A percentile compares a stretch with the other conserved stretches of the same genome.
Conservation (phyloP, 1,140 invertebrate genomes). For the Pantala flavescens region DNA sequence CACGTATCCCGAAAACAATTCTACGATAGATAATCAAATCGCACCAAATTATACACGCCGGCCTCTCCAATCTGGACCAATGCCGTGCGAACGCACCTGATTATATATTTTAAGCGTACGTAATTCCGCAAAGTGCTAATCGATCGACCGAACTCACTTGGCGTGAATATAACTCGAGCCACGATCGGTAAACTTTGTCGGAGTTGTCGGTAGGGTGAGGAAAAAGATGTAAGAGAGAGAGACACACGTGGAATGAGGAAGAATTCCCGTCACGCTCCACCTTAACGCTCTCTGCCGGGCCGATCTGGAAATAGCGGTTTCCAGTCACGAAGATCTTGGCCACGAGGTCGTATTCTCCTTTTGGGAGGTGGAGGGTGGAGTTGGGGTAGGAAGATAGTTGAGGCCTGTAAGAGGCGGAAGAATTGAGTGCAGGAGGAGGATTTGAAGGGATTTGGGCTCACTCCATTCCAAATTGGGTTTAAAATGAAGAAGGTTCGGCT, state of each 20-base stretch:
- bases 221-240: background rate
- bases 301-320: constrained; percentile 4
- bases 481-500: constrained; percentile 5
- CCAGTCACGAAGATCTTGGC: background rate
- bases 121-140: too few species aligned
- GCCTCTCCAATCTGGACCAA: too few species aligned
- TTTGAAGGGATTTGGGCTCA: constrained; percentile 1
- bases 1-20: too few species aligned
- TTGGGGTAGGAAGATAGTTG: background rate
- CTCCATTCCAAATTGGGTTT: constrained; percentile 9
- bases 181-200: too few species aligned
- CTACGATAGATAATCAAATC: too few species aligned
- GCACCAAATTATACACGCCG: too few species aligned
- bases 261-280: background rate
- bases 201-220: background rate
- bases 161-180: too few species aligned
- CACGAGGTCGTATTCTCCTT: background rate
- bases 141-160: too few species aligned
- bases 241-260: background rate
- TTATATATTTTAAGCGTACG: too few species aligned
- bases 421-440: background rate
- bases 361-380: background rate
- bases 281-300: background rate
- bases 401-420: background rate
- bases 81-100: too few species aligned